Evolutionary conservation across 2,113 vertebrate species (phyloP), one percentile per base, ranked within the genome.

Genomic region (Rhegmatorhina hoffmannsi): DNA sequence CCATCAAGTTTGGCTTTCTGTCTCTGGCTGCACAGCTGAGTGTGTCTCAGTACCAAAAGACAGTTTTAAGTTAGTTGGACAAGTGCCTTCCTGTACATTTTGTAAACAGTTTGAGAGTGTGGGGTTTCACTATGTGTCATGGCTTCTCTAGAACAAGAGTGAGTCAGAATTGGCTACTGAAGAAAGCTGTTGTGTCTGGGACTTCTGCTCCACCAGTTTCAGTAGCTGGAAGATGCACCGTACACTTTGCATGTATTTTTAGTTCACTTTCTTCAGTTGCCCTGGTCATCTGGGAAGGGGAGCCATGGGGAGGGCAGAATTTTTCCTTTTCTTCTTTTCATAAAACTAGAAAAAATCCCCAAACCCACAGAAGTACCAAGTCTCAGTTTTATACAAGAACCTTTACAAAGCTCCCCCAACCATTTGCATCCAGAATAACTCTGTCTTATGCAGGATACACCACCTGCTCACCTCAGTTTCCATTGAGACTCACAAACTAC

Each of bases 51-150:
- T 21, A 93, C 79, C 59, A 91, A 95, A 92, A 79, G 19, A 2
- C 55, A 72, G 43, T 49, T 64, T 29, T 31, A 31, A 81, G 25
- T 84, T 63, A 72, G 68, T 78, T 93, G 91, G 73, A 90, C 47
- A 40, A 2, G 47, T 87, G 92, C 94, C 86, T 97, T 89, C 77
- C 76, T 64, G 84, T 80, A 81, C 52, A 21, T 78, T 90, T 92
- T 94, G 62, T 94, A 87, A 92, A 94, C 84, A 95, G 72, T 56
- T 78, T 81, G 76, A 94, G 86, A 49, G 64, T 8, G 6, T 2
- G 0, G 80, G 84, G 91, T 95, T 96, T 96, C 91, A 16, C 75
- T 95, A 50, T 96, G 83, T 70, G 91, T 95, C 96, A 89, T 31
- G 69, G 70, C 69, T 97, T 95, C 92, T 93, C 64, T 89, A 91